These are phyloP conservation scores for Limnephilus auricula DNA, from an alignment of 2,888 invertebrate species.

Conservation along the genomic window DNA sequence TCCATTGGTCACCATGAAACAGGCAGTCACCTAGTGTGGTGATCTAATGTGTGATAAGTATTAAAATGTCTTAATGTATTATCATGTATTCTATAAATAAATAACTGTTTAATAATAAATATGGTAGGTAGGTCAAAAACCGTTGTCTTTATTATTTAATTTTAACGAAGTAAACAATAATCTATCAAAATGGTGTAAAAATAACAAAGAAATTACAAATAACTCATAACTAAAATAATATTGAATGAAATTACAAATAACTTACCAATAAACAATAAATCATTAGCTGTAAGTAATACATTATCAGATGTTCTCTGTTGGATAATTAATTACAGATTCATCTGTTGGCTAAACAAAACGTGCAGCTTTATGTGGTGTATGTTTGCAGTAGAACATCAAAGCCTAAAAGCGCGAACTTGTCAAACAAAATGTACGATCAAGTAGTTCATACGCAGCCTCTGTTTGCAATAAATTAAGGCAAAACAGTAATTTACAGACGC, in stretches of 20 bases:
- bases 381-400: background rate
- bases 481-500: background rate
- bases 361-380: background rate
- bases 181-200: background rate
- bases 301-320: background rate
- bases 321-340: background rate
- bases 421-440: background rate
- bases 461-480: background rate
- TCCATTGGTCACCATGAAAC: no score
- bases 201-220: background rate
- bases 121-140: background rate
- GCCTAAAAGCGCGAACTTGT: background rate
- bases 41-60: no score
- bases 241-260: background rate
- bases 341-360: background rate
- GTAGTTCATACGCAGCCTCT: background rate
- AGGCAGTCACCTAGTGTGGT: no score
- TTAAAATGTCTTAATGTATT: no score
- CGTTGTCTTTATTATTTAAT: background rate
- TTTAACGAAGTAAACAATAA: background rate
- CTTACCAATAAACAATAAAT: background rate
- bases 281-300: background rate
- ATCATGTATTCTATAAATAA: no score
- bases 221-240: no score
- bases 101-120: background rate